A percentile compares a stretch with the other conserved stretches of the same genome.
Conservation (phyloP, 1,140 invertebrate genomes). For the Drosophila malerkotliana region DNA sequence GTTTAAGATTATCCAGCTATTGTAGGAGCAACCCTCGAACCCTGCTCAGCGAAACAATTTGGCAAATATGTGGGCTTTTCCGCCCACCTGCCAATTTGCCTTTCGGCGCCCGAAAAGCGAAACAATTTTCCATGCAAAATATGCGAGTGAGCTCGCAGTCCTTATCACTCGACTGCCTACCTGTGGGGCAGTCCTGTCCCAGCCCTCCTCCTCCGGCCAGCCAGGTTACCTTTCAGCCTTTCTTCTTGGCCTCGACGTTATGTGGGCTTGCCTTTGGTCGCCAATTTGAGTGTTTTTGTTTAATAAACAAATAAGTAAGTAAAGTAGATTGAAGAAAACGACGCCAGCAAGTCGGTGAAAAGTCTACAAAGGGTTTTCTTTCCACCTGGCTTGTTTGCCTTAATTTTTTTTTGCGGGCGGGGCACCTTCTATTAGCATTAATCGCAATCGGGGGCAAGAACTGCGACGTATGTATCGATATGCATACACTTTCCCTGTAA, state of each 20-base stretch:
- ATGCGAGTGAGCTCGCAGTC: background rate
- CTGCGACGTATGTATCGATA: slow-evolving; percentile 41
- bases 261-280: slow-evolving; percentile 58
- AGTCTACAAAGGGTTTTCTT: slow-evolving; percentile 57
- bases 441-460: slow-evolving; percentile 35
- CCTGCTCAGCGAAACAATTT: slow-evolving; percentile 1
- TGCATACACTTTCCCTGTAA: slow-evolving; percentile 23
- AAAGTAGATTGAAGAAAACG: slow-evolving; percentile 56
- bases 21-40: background rate
- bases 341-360: slow-evolving; percentile 61
- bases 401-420: slow-evolving; percentile 48
- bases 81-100: slow-evolving; percentile 1
- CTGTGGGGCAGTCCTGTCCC: slow-evolving; percentile 19
- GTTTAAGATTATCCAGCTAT: background rate
- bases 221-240: slow-evolving; percentile 7
- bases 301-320: slow-evolving; percentile 73
- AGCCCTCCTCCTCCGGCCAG: background rate
- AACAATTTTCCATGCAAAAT: slow-evolving; percentile 39
- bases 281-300: slow-evolving; percentile 75
- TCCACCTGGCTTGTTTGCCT: slow-evolving; percentile 33
- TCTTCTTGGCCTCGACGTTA: slow-evolving; percentile 11
- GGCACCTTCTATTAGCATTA: slow-evolving; percentile 67
- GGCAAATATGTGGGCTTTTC: background rate
- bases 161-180: slow-evolving; percentile 22
- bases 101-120: slow-evolving; percentile 1